A percentile compares a stretch with the other conserved stretches of the same genome.
phyloP scores from a whole-genome alignment of 2,888 invertebrate species.

The Galeruca laticollis region DNA sequence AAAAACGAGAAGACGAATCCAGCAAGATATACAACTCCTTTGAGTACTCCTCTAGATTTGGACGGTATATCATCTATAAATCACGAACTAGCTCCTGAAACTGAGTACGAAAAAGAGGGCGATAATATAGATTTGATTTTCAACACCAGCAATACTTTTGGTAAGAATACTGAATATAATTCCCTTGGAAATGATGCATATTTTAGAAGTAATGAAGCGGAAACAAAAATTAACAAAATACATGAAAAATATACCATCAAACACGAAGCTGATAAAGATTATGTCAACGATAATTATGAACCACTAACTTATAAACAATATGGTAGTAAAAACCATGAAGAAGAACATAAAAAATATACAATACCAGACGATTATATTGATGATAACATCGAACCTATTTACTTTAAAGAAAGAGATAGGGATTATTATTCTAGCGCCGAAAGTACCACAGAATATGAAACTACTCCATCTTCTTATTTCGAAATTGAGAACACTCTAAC shows the following conservation, averaged over 20 bases:
- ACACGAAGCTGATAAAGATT: constrained; percentile 49
- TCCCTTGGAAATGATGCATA: constrained; percentile 46
- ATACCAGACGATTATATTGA: constrained; percentile 37
- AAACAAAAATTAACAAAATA: constrained; percentile 24
- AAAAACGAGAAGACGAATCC: constrained; percentile 42
- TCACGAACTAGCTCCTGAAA: constrained; percentile 55
- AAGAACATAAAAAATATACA: constrained; percentile 33
- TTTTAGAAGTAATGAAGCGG: constrained; percentile 22
- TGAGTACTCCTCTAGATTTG: constrained; percentile 26
- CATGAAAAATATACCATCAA: constrained; percentile 14
- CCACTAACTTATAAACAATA: constrained; percentile 48
- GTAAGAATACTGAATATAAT: constrained; percentile 50
- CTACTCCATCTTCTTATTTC: not conserved
- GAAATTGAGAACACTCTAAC: constrained; percentile 25
- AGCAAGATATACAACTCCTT: constrained; percentile 34
- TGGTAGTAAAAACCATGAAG: constrained; percentile 5
- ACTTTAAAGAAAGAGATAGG: constrained; percentile 33
- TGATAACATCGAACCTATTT: constrained; percentile 45
- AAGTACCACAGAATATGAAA: constrained; percentile 1
- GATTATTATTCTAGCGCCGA: constrained; percentile 17
- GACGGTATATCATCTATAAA: constrained; percentile 53
- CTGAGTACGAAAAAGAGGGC: constrained; percentile 18
- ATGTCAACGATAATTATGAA: constrained; percentile 63
- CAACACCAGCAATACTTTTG: constrained; percentile 46
- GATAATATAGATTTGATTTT: constrained; percentile 32